A percentile compares a stretch with the other conserved stretches of the same genome.
Evolutionary conservation across 2,797 vertebrate species (phyloP).

Genomic region (Eupleurogrammus muticus): DNA sequence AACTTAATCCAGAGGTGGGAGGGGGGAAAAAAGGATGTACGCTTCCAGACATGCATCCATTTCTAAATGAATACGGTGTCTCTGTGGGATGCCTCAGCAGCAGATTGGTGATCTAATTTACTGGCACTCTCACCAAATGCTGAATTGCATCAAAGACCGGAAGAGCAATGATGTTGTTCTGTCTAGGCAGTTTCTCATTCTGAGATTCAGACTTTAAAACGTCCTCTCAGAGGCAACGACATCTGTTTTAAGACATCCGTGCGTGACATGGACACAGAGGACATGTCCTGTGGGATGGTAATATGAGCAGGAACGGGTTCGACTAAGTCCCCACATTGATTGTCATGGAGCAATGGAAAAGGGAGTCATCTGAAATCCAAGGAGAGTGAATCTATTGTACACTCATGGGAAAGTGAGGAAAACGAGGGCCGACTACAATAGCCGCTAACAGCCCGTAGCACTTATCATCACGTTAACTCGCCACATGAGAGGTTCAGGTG

Average conservation of each 20-base stretch:
- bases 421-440: conserved; percentile 63
- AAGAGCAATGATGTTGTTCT: conserved; percentile 27
- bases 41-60: conserved; percentile 17
- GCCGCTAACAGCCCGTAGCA: conserved; percentile 42
- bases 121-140: conserved; percentile 49
- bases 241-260: conserved; percentile 21
- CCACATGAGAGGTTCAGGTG: conserved; percentile 50
- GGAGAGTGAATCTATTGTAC: conserved; percentile 78
- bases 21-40: not conserved
- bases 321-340: conserved; percentile 57
- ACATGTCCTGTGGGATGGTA: conserved; percentile 43
- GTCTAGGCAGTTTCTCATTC: conserved; percentile 10
- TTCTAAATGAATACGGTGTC: conserved; percentile 25
- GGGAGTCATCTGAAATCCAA: conserved; percentile 71
- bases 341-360: conserved; percentile 57
- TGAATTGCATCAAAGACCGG: conserved; percentile 37
- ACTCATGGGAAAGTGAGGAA: conserved; percentile 74
- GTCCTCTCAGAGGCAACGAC: no score
- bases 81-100: conserved; percentile 12
- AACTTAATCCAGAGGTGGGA: not conserved
- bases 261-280: conserved; percentile 14
- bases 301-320: conserved; percentile 47
- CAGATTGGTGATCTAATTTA: conserved; percentile 55
- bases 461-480: conserved; percentile 8
- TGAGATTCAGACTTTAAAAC: no score